Evolutionary conservation across 2,113 vertebrate genomes (phyloP), one percentile per base, ranked within the genome.

Genomic region (Cololabis saira): DNA sequence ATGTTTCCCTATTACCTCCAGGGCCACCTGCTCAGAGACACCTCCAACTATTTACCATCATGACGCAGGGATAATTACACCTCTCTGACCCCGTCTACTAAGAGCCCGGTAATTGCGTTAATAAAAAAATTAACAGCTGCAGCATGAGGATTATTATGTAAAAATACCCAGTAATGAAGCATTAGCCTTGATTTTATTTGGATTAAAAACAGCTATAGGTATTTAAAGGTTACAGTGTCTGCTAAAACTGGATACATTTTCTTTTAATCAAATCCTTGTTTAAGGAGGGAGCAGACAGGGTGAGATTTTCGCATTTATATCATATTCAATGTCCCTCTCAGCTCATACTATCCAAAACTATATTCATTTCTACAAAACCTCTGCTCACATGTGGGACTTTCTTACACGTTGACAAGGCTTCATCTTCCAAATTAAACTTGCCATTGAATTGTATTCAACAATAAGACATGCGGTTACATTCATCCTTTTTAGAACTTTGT

Each of bases 11-110:
- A 93, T 92, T 93, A 94, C 88, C 92, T 94, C 93, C 81, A 90
- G 92, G 95, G 93, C 92, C 96, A 95, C 96, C 95, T 96, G 93
- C 89, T 89, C 86, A 88, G 92, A 89, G 90, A 89, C 92, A 91
- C 89, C 91, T 88, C 90, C 87, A 73, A 90, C 89, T 89, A 91
- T 93, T 93, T 94, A 91, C 91, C 90, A 84, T 88, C 91, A 86
- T 91, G 90, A 91, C 89, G 89, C 81, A 72, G 88, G 47, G 90
- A 88, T 87, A 93, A 93, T 94, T 93, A 93, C 87, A 93, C 93
- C 92, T 84, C 74, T 75, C 58, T 72, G 88, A 91, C 92, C 92
- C 88, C 51, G 71, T 67, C 89, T 81, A 89, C 90, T 90, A 88
- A 93, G 91, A 91, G 92, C 79, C 74, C 43, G 33, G 76, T 94